phyloP scores from a whole-genome alignment of 2,888 invertebrate species.

The Dasysyrphus albostriatus region DNA sequence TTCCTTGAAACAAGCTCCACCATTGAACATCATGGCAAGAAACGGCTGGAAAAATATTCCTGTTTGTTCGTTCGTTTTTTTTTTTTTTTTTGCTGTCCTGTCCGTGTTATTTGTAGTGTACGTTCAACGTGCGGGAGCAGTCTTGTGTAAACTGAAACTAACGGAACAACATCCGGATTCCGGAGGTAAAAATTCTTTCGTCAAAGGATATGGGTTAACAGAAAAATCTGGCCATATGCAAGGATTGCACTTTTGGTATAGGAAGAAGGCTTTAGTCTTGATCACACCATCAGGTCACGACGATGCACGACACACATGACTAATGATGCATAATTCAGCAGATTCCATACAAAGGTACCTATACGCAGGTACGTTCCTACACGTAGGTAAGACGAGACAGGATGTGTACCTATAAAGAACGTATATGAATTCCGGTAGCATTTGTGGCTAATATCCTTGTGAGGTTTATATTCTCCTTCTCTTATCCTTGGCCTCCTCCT shows the following conservation, averaged over 20 bases:
- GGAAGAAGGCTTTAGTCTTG: slow-evolving; percentile 13
- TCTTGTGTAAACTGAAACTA: slow-evolving; percentile 44
- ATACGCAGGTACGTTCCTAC: neutral
- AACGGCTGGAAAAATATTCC: slow-evolving; percentile 42
- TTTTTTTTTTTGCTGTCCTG: neutral
- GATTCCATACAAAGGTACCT: neutral
- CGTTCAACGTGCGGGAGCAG: slow-evolving; percentile 6
- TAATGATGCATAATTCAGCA: slow-evolving; percentile 69
- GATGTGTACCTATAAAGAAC: slow-evolving; percentile 24
- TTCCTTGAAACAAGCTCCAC: slow-evolving; percentile 12
- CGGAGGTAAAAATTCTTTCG: slow-evolving; percentile 60
- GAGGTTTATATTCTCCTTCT: neutral
- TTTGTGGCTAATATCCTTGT: slow-evolving; percentile 29
- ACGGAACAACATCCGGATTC: slow-evolving; percentile 54
- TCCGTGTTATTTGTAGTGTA: slow-evolving; percentile 23
- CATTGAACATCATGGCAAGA: slow-evolving; percentile 37
- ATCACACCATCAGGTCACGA: slow-evolving; percentile 13
- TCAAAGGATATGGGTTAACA: slow-evolving; percentile 45
- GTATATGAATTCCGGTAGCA: neutral
- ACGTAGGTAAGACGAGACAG: slow-evolving; percentile 15
- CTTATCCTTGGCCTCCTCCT: neutral
- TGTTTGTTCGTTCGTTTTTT: neutral
- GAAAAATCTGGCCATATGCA: slow-evolving; percentile 28
- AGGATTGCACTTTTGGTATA: slow-evolving; percentile 29
- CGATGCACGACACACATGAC: slow-evolving; percentile 60